Evolutionary conservation across 2,888 invertebrate species (phyloP).

Genomic region (Nemurella pictetii): DNA sequence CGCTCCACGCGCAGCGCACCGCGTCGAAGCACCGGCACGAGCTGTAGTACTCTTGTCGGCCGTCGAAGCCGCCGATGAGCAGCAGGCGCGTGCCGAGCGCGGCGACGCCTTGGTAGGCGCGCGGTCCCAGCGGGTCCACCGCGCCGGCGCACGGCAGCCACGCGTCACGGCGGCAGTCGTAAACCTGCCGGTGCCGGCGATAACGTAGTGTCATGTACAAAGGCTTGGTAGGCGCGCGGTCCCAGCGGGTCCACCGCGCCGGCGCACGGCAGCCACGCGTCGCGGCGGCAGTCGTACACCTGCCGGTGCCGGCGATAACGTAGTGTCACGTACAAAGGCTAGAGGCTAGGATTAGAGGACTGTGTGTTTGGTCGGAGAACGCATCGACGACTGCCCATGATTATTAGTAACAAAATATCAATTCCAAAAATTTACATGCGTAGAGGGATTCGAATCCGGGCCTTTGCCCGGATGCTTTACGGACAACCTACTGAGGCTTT

Average conservation of each 20-base stretch:
- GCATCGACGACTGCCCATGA: too few relatives aligned
- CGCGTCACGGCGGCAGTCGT: not conserved
- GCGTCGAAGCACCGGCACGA: slow-evolving; percentile 87
- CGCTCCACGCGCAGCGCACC: slow-evolving; percentile 79
- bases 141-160: slow-evolving; percentile 58
- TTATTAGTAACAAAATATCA: too few relatives aligned
- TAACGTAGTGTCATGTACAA: too few relatives aligned
- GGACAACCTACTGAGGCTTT: too few relatives aligned
- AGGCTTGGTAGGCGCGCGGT: slow-evolving; percentile 89
- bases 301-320: too few relatives aligned
- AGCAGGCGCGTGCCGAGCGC: slow-evolving; percentile 83
- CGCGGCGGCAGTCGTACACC: not conserved
- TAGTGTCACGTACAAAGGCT: too few relatives aligned
- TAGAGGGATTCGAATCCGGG: too few relatives aligned
- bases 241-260: slow-evolving; percentile 79
- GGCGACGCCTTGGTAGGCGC: slow-evolving; percentile 91
- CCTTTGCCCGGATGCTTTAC: too few relatives aligned
- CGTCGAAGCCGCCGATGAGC: slow-evolving; percentile 90
- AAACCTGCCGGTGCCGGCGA: not conserved
- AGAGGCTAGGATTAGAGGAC: too few relatives aligned
- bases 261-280: slow-evolving; percentile 49
- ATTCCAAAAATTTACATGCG: too few relatives aligned
- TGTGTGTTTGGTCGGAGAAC: too few relatives aligned
- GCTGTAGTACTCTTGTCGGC: slow-evolving; percentile 80
- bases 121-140: slow-evolving; percentile 78